Evolutionary conservation across 2,888 invertebrate species (phyloP), one percentile per base, ranked within the genome.

Genomic region (Amblyjoppa fuscipennis): DNA sequence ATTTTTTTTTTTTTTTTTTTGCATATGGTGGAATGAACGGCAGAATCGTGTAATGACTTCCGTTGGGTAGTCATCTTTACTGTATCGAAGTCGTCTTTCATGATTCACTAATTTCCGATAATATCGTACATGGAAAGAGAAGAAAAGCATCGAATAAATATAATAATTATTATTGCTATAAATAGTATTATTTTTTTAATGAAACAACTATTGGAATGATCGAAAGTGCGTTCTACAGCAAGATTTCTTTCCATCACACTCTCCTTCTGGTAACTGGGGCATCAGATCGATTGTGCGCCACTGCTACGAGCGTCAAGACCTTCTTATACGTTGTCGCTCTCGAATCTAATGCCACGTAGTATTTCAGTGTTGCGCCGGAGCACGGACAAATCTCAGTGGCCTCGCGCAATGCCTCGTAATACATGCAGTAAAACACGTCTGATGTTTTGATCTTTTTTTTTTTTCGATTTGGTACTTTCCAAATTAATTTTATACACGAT

Each of bases 261-360:
- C 88, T 86, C 86, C 84, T 83, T 85, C 88, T 89, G 86, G 89
- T 92, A 93, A 93, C 92, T 93, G 90, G 93, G 92, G 88, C 93
- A 93, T 91, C 89, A 89, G 91, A 93, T 93, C 93, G 93, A 93
- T 93, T 87, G 90, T 86, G 87, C 87, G 82, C 85, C 78, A 86
- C 68, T 28, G 41, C 81, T 87, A 84, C 84, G 79, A 78, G 84
- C 88, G 88, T 88, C 85, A 80, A 87, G 82, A 85, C 85, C 82
- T 80, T 78, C 74, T 64, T 75, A 53, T 45, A 64, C 53, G 41
- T 68, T 68, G 66, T 49, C 25, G 66, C 59, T 56, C 41, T 71
- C 53, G 11, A 61, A 64, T 64, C 34, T 16, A 34, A 34, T 64
- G 64, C 78, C 81, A 86, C 74, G 41, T 70, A 41, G 75, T 79